These are phyloP conservation scores for Cyrtodaria siliqua DNA, from an alignment of 2,888 invertebrate genomes.

Conservation along the genomic window DNA sequence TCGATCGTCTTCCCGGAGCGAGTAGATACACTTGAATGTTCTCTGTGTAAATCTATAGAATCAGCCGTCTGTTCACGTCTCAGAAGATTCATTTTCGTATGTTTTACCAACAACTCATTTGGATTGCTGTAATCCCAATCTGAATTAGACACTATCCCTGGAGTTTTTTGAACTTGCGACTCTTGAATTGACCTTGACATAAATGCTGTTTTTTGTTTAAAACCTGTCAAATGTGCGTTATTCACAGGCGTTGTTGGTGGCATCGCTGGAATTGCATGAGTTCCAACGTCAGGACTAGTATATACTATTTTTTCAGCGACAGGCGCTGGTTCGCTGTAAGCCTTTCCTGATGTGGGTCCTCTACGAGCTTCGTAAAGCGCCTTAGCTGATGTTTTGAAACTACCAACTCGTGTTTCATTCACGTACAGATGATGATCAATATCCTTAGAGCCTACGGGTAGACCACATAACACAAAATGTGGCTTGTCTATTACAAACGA, in stretches of 20 bases:
- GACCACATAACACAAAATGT: conserved; percentile 70
- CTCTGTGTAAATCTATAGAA: conserved; percentile 27
- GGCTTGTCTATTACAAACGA: conserved; percentile 65
- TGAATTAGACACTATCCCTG: not conserved
- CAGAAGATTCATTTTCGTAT: conserved; percentile 47
- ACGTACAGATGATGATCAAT: conserved; percentile 67
- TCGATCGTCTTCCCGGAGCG: conserved; percentile 34
- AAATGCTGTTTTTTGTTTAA: not conserved
- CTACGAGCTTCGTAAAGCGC: conserved; percentile 62
- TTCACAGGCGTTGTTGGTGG: conserved; percentile 60
- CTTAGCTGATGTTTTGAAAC: conserved; percentile 68
- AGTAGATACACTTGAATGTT: conserved; percentile 48
- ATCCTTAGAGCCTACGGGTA: conserved; percentile 66
- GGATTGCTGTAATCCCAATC: conserved; percentile 4
- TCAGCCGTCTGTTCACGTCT: conserved; percentile 42
- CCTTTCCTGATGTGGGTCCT: conserved; percentile 48
- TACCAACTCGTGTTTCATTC: conserved; percentile 66
- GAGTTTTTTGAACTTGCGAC: not conserved
- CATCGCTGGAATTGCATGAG: conserved; percentile 46
- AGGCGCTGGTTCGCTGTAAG: conserved; percentile 49
- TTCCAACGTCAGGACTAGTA: conserved; percentile 15
- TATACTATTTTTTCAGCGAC: not conserved
- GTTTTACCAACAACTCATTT: conserved; percentile 31
- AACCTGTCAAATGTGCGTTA: conserved; percentile 7
- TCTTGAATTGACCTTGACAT: not conserved